Evolutionary conservation across 2,113 vertebrate species (phyloP).

Genomic region (Poeciliopsis occidentalis): DNA sequence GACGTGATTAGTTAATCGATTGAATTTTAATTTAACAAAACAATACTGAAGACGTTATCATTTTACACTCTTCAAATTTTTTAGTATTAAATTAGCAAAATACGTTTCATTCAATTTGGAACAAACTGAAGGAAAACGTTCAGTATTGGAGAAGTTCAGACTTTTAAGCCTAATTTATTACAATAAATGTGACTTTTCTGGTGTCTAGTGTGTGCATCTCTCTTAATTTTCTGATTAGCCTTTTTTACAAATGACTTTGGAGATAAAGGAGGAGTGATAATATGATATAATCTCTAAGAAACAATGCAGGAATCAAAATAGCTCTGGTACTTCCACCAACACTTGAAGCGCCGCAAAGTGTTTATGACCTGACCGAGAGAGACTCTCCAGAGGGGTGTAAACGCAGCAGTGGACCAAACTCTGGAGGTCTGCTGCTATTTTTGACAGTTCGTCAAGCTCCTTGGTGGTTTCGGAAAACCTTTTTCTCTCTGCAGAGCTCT

Average conservation of each 20-base stretch:
- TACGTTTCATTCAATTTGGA: constrained; percentile 45
- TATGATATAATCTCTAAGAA: constrained; percentile 33
- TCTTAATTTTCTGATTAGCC: constrained; percentile 1
- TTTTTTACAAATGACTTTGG: constrained; percentile 17
- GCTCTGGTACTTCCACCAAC: constrained; percentile 35
- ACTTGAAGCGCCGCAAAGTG: constrained; percentile 55
- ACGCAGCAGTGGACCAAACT: constrained; percentile 25
- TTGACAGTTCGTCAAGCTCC: constrained; percentile 44
- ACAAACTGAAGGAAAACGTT: constrained; percentile 39
- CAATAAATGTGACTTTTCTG: too few relatives aligned
- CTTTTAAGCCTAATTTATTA: too few relatives aligned
- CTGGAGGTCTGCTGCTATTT: constrained; percentile 56
- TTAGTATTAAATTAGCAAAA: constrained; percentile 55
- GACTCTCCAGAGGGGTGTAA: constrained; percentile 2
- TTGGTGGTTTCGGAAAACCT: constrained; percentile 28
- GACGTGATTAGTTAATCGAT: too few relatives aligned
- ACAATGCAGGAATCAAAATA: constrained; percentile 33
- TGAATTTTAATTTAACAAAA: too few relatives aligned
- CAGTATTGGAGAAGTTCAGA: background rate
- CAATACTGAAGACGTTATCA: too few relatives aligned
- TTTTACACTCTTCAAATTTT: constrained; percentile 1
- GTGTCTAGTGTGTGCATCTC: background rate
- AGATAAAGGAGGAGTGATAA: constrained; percentile 26
- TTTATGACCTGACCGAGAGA: constrained; percentile 62
- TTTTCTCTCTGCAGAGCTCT: constrained; percentile 15